Conservation (phyloP, 2,888 invertebrate species). For the Drosophila hamatofila region DNA sequence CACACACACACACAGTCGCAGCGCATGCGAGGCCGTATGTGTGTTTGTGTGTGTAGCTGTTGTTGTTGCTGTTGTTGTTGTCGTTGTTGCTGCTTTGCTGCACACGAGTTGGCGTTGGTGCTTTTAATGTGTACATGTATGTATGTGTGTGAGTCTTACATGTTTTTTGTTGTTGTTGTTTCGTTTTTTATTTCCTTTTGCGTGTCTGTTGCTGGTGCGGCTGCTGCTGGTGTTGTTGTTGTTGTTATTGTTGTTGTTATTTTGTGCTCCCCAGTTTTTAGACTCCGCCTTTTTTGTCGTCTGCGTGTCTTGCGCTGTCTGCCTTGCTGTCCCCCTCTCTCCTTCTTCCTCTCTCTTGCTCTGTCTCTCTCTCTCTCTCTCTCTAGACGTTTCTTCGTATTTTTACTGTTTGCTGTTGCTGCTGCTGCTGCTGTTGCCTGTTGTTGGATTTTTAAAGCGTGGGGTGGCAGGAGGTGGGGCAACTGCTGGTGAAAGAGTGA, state of each 20-base stretch:
- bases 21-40: conserved; percentile 56
- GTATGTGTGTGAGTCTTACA: conserved; percentile 70
- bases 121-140: conserved; percentile 63
- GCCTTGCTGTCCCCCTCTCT: conserved; percentile 39
- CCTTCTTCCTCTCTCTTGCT: conserved; percentile 5
- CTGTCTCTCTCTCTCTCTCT: conserved; percentile 1
- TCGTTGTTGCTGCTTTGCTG: conserved; percentile 67
- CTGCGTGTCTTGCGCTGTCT: conserved; percentile 75
- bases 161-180: conserved; percentile 57
- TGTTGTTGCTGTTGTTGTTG: conserved; percentile 15
- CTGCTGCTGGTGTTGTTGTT: conserved; percentile 27
- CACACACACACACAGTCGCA: conserved; percentile 34
- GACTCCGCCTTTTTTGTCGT: conserved; percentile 83
- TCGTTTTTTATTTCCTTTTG: conserved; percentile 72
- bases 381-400: conserved; percentile 47
- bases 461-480: conserved; percentile 11
- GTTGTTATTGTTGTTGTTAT: conserved; percentile 55
- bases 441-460: conserved; percentile 77
- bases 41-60: conserved; percentile 36
- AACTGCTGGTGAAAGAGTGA: conserved; percentile 72
- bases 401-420: conserved; percentile 55
- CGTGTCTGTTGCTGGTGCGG: conserved; percentile 49
- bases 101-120: conserved; percentile 82
- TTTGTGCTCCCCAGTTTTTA: conserved; percentile 81
- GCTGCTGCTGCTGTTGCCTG: conserved; percentile 50